Evolutionary conservation across 2,113 vertebrate species (phyloP).

Genomic region (Blennius ocellaris): DNA sequence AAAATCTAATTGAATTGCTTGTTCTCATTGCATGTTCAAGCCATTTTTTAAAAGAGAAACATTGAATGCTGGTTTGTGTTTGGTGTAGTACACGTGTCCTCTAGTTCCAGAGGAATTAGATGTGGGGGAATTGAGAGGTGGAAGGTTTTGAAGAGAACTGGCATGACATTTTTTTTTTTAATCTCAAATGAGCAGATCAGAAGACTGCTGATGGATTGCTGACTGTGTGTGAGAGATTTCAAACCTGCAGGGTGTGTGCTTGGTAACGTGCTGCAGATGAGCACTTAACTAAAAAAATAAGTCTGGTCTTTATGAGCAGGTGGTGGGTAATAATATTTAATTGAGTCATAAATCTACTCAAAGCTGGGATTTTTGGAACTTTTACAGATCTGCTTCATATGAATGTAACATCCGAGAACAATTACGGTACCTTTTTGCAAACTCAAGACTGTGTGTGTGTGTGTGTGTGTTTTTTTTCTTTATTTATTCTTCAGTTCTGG

Average conservation of each 20-base stretch:
- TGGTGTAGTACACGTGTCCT: slow-evolving; percentile 30
- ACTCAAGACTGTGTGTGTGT: no score
- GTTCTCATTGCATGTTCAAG: slow-evolving; percentile 4
- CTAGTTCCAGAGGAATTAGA: slow-evolving; percentile 51
- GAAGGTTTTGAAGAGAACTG: slow-evolving; percentile 55
- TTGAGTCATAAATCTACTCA: neutral
- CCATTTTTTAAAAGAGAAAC: slow-evolving; percentile 18
- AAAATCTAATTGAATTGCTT: no score
- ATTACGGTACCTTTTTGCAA: no score
- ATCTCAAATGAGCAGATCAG: slow-evolving; percentile 67
- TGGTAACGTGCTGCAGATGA: slow-evolving; percentile 27
- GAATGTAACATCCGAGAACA: neutral
- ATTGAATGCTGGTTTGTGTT: slow-evolving; percentile 23
- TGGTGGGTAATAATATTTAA: slow-evolving; percentile 7
- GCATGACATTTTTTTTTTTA: slow-evolving; percentile 41
- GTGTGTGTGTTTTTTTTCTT: no score
- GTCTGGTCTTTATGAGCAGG: slow-evolving; percentile 6
- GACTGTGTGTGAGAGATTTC: slow-evolving; percentile 46
- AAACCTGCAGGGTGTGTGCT: slow-evolving; percentile 16
- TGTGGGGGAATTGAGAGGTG: slow-evolving; percentile 50
- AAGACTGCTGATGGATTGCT: slow-evolving; percentile 54
- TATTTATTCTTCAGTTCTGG: no score
- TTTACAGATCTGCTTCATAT: neutral
- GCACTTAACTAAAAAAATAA: slow-evolving; percentile 30
- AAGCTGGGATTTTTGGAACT: neutral